phyloP scores from a whole-genome alignment of 1,140 invertebrate species.

The Caenorhabditis inopinata region DNA sequence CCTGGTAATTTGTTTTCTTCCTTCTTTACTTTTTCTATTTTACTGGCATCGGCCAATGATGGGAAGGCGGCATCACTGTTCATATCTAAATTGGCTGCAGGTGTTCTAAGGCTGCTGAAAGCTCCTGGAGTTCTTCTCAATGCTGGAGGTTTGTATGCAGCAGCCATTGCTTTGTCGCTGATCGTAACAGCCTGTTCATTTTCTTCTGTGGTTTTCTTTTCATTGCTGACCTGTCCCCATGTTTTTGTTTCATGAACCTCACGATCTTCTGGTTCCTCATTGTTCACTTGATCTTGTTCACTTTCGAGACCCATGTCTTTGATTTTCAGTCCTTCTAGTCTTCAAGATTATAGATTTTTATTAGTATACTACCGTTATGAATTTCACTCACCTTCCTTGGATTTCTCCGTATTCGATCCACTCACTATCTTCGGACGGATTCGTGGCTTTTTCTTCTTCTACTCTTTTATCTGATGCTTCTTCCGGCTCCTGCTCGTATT shows the following conservation, averaged over 20 bases:
- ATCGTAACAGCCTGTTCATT: not conserved
- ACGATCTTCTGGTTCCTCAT: constrained; percentile 28
- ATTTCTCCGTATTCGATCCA: constrained; percentile 43
- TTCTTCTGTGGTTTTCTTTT: constrained; percentile 7
- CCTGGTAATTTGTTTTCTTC: constrained; percentile 31
- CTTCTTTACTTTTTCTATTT: constrained; percentile 43
- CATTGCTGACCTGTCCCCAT: constrained; percentile 25
- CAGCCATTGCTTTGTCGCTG: not conserved
- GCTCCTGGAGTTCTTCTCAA: not conserved
- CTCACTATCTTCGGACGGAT: constrained; percentile 35
- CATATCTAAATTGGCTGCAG: constrained; percentile 23
- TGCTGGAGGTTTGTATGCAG: constrained; percentile 32
- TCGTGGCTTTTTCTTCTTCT: constrained; percentile 7
- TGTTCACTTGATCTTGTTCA: constrained; percentile 37
- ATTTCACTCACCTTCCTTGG: not conserved
- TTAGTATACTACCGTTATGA: not conserved
- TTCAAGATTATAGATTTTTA: not conserved
- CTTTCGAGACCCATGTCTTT: constrained; percentile 44
- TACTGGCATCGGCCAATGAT: constrained; percentile 39
- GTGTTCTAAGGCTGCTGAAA: not conserved
- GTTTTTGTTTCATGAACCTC: constrained; percentile 32
- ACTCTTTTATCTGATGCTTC: not conserved
- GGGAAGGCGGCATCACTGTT: constrained; percentile 37
- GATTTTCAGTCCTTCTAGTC: constrained; percentile 42
- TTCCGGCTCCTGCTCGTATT: constrained; percentile 32